Percentiles rank a stretch among this genome's conserved stretches.
These are phyloP conservation scores for Arctopsyche grandis DNA, from an alignment of 1,140 invertebrate genomes.

Conservation along the genomic window DNA sequence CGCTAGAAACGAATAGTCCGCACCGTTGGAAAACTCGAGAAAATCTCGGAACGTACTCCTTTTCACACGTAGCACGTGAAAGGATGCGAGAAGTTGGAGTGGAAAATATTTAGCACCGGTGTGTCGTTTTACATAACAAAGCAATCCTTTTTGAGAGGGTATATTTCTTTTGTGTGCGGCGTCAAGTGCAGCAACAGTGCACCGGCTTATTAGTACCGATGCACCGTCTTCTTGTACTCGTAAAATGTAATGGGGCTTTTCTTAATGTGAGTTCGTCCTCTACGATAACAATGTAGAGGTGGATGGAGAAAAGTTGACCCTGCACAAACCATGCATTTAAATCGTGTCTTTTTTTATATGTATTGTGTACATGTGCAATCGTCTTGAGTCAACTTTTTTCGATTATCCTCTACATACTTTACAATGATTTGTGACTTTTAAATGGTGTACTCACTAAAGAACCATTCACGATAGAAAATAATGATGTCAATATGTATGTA, in stretches of 20 bases:
- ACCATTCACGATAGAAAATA: too few relatives aligned
- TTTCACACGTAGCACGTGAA: too few relatives aligned
- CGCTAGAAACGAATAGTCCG: background rate
- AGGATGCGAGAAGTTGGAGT: background rate
- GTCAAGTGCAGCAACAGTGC: conserved; percentile 1
- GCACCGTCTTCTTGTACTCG: background rate
- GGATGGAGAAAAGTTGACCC: too few relatives aligned
- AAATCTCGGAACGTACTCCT: background rate
- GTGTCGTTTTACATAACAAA: conserved; percentile 10
- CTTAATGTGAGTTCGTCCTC: conserved; percentile 5
- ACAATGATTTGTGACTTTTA: too few relatives aligned
- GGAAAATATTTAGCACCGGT: background rate
- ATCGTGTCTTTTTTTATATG: too few relatives aligned
- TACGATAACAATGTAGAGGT: background rate
- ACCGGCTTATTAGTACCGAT: conserved; percentile 19
- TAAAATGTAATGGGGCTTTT: conserved; percentile 22
- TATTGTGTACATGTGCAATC: too few relatives aligned
- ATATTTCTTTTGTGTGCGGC: background rate
- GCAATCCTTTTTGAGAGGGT: conserved; percentile 2
- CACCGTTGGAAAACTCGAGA: background rate
- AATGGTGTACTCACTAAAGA: too few relatives aligned
- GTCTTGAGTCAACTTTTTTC: too few relatives aligned
- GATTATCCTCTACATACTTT: too few relatives aligned
- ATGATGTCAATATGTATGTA: too few relatives aligned
- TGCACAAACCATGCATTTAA: too few relatives aligned